Base-by-base conservation (phyloP, 2,888 invertebrate genomes). In the Hyppa rectilinea region DNA sequence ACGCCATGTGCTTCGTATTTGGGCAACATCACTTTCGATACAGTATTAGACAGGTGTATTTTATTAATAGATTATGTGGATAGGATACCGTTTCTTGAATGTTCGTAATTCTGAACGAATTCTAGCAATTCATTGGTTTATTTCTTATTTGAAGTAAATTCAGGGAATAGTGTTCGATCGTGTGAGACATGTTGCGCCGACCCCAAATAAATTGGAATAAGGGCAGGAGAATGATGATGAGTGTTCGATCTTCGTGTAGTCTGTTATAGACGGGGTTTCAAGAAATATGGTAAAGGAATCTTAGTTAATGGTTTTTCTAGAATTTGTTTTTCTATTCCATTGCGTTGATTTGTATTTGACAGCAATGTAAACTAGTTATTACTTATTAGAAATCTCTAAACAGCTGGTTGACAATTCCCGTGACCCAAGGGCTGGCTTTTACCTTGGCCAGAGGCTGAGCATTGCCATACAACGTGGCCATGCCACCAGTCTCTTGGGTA, bases 1-100 rank as follows among this genome's bases (percentile, higher is more conserved):
- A 80, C 89, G 88, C 88, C 93, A 92, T 89, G 89, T 92, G 93
- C 87, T 85, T 81, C 75, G 81, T 81, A 85, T 87, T 88, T 80
- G 83, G 81, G 80, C 75, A 85, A 82, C 85, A 86, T 83, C 85
- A 83, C 89, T 88, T 86, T 86, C 77, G 78, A 83, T 84, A 83
- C 84, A 87, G 86, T 85, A 82, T 85, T 83, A 82, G 85, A 86
- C 90, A 91, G 90, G 90, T 90, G 89, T 75, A 50, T 43, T 67
- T 77, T 84, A 81, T 81, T 77, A 70, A 81, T 82, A 81, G 82
- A 73, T 71, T 55, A 55, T n/a, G n/a, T n/a, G n/a, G 38, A 34
- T 45, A 29, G 29, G 43, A 68, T 64, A 59, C 49, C 49, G 59
- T 69, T 63, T 65, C 31, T 23, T 34, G 49, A 49, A 64, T 55